Percentiles rank a stretch among this genome's conserved stretches.
phyloP scores from a whole-genome alignment of 2,888 invertebrate species.

The Apomyelois bistriatella region DNA sequence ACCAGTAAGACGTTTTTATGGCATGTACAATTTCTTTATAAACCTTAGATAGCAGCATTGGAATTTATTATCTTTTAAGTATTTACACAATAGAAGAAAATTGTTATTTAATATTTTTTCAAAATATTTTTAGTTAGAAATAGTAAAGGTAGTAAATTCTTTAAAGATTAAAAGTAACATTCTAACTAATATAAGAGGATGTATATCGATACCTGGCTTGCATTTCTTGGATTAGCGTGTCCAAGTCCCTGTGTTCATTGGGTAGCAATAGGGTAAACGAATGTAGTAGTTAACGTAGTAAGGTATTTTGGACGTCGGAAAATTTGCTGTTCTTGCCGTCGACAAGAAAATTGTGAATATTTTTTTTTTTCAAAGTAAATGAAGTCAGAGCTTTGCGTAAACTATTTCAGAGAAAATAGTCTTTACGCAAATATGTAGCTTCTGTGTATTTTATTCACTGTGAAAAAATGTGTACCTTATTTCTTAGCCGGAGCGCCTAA shows the following conservation, averaged over 20 bases:
- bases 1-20: not conserved
- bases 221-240: slow-evolving; percentile 56
- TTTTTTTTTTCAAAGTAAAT: not conserved
- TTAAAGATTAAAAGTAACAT: not conserved
- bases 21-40: slow-evolving; percentile 1
- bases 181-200: slow-evolving; percentile 16
- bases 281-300: slow-evolving; percentile 33
- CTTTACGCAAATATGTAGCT: not conserved
- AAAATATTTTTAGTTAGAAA: not conserved
- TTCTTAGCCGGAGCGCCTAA: not conserved
- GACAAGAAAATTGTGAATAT: not conserved
- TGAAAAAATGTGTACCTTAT: not conserved
- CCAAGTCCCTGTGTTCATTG: slow-evolving; percentile 71
- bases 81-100: not conserved
- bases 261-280: slow-evolving; percentile 44
- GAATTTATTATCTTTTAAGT: slow-evolving; percentile 19
- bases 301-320: slow-evolving; percentile 34
- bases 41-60: not conserved
- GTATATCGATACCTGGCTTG: slow-evolving; percentile 34
- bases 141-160: not conserved
- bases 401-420: not conserved
- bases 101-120: not conserved
- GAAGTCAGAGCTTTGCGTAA: not conserved
- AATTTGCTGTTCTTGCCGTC: slow-evolving; percentile 36
- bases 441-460: not conserved